Evolutionary conservation across 2,113 vertebrate genomes (phyloP), one percentile per base, ranked within the genome.

Genomic region (Muntiacus muntjak): DNA sequence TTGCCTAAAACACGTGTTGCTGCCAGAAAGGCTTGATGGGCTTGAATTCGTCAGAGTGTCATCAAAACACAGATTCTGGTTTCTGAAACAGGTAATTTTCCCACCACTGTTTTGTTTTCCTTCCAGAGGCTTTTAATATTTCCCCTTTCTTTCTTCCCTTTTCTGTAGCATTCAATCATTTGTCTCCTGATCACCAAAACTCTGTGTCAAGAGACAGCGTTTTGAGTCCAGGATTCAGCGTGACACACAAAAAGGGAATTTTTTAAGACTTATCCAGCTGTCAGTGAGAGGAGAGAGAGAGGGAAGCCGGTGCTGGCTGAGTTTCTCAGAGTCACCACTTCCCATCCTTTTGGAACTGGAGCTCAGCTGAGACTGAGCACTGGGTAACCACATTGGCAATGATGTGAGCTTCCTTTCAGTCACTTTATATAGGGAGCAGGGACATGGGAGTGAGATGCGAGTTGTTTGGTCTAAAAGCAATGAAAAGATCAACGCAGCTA

Each of bases 61-160:
- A 95, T 95, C 95, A 97, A 83, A 94, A 93, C 62, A 97, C 67
- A 71, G 78, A 54, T 87, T 76, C 91, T 95, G 67, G 25, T 91
- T 96, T 96, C 92, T 62, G 60, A 98, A 96, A 96, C 64, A 95
- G 88, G 92, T 89, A 81, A 91, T 97, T 97, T 97, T 85, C 86
- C 52, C 40, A 64, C 47, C 6, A 19, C 40, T 95, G 92, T 87
- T 95, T 97, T 94, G 87, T 94, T 96, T 93, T 89, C 93, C 93
- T 89, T 87, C 13, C 36, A 64, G 81, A 87, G 82, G 85, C 67
- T 95, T 97, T 96, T 83, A 74, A 71, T 78, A 60, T 12, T 45
- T 43, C 52, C 81, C 40, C 52, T 82, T 84, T 79, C 93, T 96
- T 95, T 95, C 84, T 94, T 94, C n/a, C 21, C 86, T 93, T 91